Base-by-base conservation (phyloP, 2,113 vertebrate species). In the Typhlomys cinereus region DNA sequence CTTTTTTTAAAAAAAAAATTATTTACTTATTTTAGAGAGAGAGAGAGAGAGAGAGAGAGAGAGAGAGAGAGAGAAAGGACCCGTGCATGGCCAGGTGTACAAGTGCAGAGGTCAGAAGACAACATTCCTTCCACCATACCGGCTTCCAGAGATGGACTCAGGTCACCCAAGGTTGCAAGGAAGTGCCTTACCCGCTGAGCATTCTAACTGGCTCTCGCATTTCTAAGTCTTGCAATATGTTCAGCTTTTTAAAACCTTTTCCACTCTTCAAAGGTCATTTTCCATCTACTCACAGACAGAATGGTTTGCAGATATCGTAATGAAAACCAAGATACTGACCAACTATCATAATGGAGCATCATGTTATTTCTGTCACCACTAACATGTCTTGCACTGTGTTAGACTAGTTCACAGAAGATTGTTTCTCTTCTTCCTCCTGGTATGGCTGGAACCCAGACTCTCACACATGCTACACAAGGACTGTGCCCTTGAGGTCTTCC, bases 191-290 rank as follows among this genome's bases (percentile, higher is more conserved):
- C n/a, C n/a, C n/a, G n/a, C n/a, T n/a, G n/a, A n/a, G n/a, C n/a
- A n/a, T n/a, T n/a, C n/a, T n/a, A n/a, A n/a, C n/a, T n/a, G n/a
- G n/a, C n/a, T n/a, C n/a, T n/a, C n/a, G n/a, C n/a, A n/a, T 66
- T 95, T 94, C 41, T 88, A 84, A 89, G 71, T 93, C 84, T 87
- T 95, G 64, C 90, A 95, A 46, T 29, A 91, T 88, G 81, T 41
- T 2, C n/a, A 90, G 64, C 52, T 20, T 89, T 95, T 92, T 92
- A 54, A 93, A 88, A 62, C 17, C 88, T 21, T 7, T 27, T 15
- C 34, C 61, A 31, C 21, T 54, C 66, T 85, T 85, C 61, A 93
- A 95, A 94, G 62, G 12, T 85, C 88, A 52, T 66, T 21, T 84
- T 75, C 11, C 21, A 70, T 85, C 78, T 85, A 79, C 31, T 52